Evolutionary conservation across 2,888 invertebrate genomes (phyloP).

Genomic region (Drosophila nr. perissopoda): DNA sequence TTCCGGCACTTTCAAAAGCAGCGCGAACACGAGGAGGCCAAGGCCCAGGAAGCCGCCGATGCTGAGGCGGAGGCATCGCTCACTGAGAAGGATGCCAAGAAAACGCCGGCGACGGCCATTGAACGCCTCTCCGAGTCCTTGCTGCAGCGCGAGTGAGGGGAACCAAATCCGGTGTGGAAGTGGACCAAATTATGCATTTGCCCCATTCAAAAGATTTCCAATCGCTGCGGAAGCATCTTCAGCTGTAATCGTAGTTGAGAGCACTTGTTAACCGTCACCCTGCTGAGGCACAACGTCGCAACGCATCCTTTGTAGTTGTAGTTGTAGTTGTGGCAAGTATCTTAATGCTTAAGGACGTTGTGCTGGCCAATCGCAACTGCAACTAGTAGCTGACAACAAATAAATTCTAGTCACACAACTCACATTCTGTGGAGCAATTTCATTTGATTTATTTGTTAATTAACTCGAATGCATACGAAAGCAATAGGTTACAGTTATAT

Average conservation of each 20-base stretch:
- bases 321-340: constrained; percentile 20
- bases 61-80: constrained; percentile 57
- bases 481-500: constrained; percentile 10
- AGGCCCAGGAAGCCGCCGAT: constrained; percentile 75
- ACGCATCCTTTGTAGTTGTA: constrained; percentile 41
- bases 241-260: constrained; percentile 32
- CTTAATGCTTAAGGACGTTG: constrained; percentile 61
- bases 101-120: constrained; percentile 63
- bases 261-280: constrained; percentile 66
- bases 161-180: constrained; percentile 16
- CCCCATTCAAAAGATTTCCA: constrained; percentile 10
- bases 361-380: constrained; percentile 54
- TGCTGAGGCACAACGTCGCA: constrained; percentile 55
- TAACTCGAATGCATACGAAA: constrained; percentile 27
- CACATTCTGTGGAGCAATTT: not conserved
- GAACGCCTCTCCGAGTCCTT: constrained; percentile 78
- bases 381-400: constrained; percentile 38
- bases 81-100: constrained; percentile 54
- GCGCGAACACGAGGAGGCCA: constrained; percentile 81
- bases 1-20: constrained; percentile 88
- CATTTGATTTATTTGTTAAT: constrained; percentile 30
- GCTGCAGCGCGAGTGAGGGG: constrained; percentile 67
- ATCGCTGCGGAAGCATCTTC: not conserved
- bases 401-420: constrained; percentile 53
- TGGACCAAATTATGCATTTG: constrained; percentile 61